These are phyloP conservation scores for Hyalella azteca DNA, from an alignment of 2,888 invertebrate species.

Conservation along the genomic window DNA sequence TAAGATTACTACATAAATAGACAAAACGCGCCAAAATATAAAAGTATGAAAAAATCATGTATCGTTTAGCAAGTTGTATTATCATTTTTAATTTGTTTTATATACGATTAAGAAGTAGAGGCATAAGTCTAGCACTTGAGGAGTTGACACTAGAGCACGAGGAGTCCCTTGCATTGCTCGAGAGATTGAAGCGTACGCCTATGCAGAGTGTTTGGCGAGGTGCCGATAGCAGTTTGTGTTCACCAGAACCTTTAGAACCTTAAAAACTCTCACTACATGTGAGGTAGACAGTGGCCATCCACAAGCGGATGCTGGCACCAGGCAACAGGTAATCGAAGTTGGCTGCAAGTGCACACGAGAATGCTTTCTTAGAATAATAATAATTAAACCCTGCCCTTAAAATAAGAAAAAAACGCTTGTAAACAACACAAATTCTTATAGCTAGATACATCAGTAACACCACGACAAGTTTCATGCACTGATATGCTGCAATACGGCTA, in stretches of 20 bases:
- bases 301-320: constrained; percentile 12
- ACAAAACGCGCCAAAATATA: constrained; percentile 36
- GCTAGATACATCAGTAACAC: constrained; percentile 30
- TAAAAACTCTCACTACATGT: constrained; percentile 13
- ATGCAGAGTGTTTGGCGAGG: constrained; percentile 32
- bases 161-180: constrained; percentile 29
- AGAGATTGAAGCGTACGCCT: constrained; percentile 18
- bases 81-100: constrained; percentile 19
- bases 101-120: constrained; percentile 33
- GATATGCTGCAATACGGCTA: constrained; percentile 37
- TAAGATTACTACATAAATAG: constrained; percentile 37
- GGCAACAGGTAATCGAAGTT: constrained; percentile 30
- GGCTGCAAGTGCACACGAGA: constrained; percentile 36
- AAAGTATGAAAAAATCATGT: constrained; percentile 37
- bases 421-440: constrained; percentile 27
- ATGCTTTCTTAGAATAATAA: constrained; percentile 27
- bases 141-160: constrained; percentile 34
- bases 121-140: constrained; percentile 33
- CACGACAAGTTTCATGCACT: constrained; percentile 30
- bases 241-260: constrained; percentile 4
- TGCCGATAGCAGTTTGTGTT: constrained; percentile 2
- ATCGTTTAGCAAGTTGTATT: constrained; percentile 30
- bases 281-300: constrained; percentile 35
- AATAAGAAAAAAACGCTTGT: constrained; percentile 28
- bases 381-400: constrained; percentile 35